These are phyloP conservation scores for Platorchestia sp. DNA, from an alignment of 1,140 invertebrate genomes.

Conservation along the genomic window DNA sequence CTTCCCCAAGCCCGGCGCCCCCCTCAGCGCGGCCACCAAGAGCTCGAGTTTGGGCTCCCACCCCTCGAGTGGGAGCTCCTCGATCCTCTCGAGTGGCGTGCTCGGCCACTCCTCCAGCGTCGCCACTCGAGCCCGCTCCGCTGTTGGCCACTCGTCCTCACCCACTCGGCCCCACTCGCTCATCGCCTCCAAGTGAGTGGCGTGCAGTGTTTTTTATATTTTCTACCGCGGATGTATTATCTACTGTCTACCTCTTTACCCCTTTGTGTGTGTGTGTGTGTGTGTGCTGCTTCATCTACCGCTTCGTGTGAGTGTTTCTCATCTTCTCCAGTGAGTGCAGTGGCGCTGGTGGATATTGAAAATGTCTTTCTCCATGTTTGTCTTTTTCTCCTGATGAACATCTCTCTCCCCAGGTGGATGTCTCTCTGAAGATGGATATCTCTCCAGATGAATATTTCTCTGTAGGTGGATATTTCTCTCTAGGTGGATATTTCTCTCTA, in stretches of 20 bases:
- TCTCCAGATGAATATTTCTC: too few relatives aligned
- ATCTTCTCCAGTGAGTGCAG: background rate
- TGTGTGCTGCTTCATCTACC: background rate
- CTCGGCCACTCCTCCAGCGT: background rate
- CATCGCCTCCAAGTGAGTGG: constrained; percentile 63
- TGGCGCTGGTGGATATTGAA: too few relatives aligned
- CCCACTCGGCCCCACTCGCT: constrained; percentile 65
- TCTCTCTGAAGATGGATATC: too few relatives aligned
- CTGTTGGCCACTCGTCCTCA: constrained; percentile 62
- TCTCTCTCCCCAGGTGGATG: too few relatives aligned
- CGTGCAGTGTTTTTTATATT: too few relatives aligned
- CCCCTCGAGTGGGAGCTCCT: constrained; percentile 19
- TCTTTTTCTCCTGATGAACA: too few relatives aligned
- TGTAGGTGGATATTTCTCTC: too few relatives aligned
- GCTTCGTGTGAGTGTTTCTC: background rate
- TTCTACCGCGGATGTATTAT: too few relatives aligned
- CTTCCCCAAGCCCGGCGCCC: constrained; percentile 62
- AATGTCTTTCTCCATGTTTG: too few relatives aligned
- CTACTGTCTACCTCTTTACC: too few relatives aligned
- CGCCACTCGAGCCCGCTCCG: constrained; percentile 36
- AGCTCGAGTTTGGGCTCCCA: constrained; percentile 64
- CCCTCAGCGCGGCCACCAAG: constrained; percentile 60
- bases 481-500: too few relatives aligned
- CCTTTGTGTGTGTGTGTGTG: too few relatives aligned
- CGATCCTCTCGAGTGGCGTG: background rate